These are phyloP conservation scores for Myotis yumanensis DNA, from an alignment of 2,113 vertebrate genomes.

Conservation along the genomic window DNA sequence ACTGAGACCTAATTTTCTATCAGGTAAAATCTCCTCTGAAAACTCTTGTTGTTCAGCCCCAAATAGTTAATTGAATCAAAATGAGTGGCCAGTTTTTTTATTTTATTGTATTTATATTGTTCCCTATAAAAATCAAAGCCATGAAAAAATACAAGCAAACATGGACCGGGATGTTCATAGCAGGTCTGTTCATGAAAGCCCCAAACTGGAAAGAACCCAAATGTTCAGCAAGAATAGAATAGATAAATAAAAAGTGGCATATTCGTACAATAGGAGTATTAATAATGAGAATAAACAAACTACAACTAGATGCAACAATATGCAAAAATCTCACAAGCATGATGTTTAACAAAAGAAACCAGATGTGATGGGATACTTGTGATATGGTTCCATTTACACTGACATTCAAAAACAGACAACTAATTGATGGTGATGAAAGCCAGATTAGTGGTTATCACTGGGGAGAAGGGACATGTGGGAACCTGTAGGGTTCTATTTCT, in stretches of 20 bases:
- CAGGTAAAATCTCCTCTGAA: background rate
- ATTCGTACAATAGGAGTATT: background rate
- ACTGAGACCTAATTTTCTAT: background rate
- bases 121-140: background rate
- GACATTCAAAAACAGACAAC: constrained; percentile 13
- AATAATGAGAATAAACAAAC: constrained; percentile 25
- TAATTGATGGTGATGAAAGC: background rate
- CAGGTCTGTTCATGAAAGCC: background rate
- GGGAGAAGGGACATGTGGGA: background rate
- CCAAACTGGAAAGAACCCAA: constrained; percentile 7
- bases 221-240: background rate
- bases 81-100: background rate
- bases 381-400: background rate
- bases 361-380: background rate
- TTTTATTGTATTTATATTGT: background rate
- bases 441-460: background rate
- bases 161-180: background rate
- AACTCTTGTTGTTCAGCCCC: background rate
- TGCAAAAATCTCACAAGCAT: background rate
- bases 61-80: constrained; percentile 43
- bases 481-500: background rate
- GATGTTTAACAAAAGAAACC: background rate
- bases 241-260: background rate
- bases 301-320: background rate
- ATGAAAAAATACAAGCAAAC: background rate